phyloP scores from a whole-genome alignment of 2,888 invertebrate species.

The Pollenia angustigena region DNA sequence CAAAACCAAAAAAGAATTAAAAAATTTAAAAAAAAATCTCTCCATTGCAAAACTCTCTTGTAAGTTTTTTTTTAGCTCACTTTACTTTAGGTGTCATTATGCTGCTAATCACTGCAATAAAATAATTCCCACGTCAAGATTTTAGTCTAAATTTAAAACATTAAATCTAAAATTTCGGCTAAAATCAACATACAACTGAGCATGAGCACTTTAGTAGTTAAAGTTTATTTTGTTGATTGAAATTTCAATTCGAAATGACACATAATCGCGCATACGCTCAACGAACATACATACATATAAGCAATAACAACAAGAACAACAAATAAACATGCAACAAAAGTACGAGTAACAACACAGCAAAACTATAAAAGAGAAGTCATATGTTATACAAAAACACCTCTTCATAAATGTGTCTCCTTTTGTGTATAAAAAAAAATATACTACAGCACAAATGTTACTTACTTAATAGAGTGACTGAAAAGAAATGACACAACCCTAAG shows the following conservation, averaged over 20 bases:
- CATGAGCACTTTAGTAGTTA: constrained; percentile 13
- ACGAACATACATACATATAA: background rate
- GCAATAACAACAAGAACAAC: constrained; percentile 1
- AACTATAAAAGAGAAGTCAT: constrained; percentile 57
- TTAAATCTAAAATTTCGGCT: constrained; percentile 38
- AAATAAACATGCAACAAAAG: constrained; percentile 11
- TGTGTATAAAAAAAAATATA: constrained; percentile 2
- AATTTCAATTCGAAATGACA: constrained; percentile 71
- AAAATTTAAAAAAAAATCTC: background rate
- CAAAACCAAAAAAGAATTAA: background rate
- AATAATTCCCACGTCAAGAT: constrained; percentile 74
- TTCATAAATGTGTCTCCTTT: constrained; percentile 68
- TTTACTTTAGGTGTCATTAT: constrained; percentile 68
- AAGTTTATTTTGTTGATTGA: constrained; percentile 67
- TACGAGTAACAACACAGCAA: background rate
- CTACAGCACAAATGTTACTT: background rate
- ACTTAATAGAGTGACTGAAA: constrained; percentile 28
- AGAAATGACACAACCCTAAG: background rate
- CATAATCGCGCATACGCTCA: constrained; percentile 52
- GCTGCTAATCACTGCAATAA: constrained; percentile 74
- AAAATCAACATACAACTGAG: constrained; percentile 34
- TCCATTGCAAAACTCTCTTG: constrained; percentile 30
- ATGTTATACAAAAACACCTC: constrained; percentile 73
- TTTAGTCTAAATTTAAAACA: constrained; percentile 52
- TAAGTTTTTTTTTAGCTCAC: constrained; percentile 20